A percentile compares a stretch with the other conserved stretches of the same genome.
Conservation (phyloP, 1,140 invertebrate species). For the Phymorhynchus buccinoides region DNA sequence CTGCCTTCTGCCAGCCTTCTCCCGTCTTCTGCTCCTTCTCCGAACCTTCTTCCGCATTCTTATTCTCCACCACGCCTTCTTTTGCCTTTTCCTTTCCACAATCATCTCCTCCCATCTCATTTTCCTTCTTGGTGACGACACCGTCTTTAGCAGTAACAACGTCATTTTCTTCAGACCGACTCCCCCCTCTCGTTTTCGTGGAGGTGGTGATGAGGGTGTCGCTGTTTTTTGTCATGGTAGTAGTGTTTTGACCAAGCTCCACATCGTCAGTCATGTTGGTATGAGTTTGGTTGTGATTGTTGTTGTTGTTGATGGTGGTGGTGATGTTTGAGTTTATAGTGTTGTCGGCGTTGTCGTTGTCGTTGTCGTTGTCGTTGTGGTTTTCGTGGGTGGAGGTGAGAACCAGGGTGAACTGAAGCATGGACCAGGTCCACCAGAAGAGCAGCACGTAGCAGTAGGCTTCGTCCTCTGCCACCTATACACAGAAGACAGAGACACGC, state of each 20-base stretch:
- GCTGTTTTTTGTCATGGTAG: no score
- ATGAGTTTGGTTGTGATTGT: neutral
- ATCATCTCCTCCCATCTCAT: neutral
- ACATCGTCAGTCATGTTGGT: neutral
- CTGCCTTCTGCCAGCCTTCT: no score
- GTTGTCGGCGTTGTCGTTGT: neutral
- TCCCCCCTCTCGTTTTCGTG: neutral
- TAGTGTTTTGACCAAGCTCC: no score
- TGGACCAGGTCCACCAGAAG: conserved; percentile 25
- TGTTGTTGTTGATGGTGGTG: neutral
- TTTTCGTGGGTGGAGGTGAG: conserved; percentile 13
- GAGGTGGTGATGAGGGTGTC: neutral
- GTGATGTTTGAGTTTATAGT: neutral
- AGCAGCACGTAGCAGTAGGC: conserved; percentile 34
- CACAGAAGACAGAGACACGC: no score
- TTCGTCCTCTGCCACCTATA: conserved; percentile 19
- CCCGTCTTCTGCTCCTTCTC: no score
- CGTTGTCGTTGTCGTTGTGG: neutral
- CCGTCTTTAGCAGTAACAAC: neutral
- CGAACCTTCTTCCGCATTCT: no score
- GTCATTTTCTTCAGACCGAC: no score
- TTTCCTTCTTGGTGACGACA: neutral
- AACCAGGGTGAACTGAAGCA: conserved; percentile 32
- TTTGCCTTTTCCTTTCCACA: neutral
- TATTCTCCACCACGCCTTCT: neutral